Conservation (phyloP, 2,113 vertebrate genomes). For the Erpornis zantholeuca region DNA sequence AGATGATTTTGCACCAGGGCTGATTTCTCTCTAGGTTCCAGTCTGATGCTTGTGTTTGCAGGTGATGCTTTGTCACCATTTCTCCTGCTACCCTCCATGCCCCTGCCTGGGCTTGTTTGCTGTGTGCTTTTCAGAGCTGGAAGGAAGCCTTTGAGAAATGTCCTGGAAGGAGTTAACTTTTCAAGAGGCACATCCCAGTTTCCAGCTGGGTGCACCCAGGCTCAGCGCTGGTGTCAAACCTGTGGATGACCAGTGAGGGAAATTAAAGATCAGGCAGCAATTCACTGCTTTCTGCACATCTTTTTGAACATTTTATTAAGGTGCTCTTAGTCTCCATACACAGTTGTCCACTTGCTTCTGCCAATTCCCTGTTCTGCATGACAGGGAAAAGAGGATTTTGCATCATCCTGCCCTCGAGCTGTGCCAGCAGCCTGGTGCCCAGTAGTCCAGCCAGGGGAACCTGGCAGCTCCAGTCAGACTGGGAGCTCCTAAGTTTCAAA, state of each 20-base stretch:
- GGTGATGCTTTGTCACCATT: accelerated
- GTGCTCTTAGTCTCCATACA: not conserved
- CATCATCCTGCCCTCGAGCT: not conserved
- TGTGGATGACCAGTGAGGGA: not conserved
- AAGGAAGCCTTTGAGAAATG: not conserved
- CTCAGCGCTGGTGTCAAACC: accelerated
- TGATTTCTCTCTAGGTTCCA: not conserved
- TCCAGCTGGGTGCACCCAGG: not conserved
- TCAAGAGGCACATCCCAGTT: not conserved
- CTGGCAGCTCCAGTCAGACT: not conserved
- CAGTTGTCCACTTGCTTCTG: not conserved
- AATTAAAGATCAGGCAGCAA: not conserved
- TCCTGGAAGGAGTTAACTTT: not conserved
- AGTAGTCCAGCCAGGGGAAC: not conserved
- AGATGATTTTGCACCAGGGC: not conserved
- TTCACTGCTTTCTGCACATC: not conserved
- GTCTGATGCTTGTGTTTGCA: not conserved
- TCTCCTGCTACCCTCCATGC: not conserved
- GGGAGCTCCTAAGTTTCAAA: not conserved
- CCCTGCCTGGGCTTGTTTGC: not conserved
- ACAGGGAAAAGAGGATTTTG: not conserved
- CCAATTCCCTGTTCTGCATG: not conserved
- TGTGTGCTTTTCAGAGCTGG: not conserved
- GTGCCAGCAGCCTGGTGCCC: not conserved
- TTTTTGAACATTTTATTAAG: not conserved